A percentile compares a stretch with the other conserved stretches of the same genome.
Evolutionary conservation across 92 coral and sea anemone genomes (phyloP).

Genomic region (Porites rus): DNA sequence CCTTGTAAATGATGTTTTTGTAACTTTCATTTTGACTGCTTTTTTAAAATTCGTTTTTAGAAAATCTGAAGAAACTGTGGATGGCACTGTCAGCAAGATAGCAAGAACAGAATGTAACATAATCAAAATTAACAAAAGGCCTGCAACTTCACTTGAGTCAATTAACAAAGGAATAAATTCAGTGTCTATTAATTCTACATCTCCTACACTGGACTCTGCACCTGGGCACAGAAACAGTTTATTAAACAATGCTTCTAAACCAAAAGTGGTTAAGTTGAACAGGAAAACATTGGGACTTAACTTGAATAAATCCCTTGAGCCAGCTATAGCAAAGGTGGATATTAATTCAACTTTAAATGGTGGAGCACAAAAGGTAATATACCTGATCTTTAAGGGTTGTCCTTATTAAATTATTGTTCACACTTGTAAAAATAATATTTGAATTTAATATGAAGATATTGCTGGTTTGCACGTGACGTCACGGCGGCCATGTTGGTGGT

Average conservation of each 20-base stretch:
- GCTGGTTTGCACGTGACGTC: too few relatives aligned
- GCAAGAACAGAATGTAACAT: constrained; percentile 18
- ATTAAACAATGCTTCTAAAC: constrained; percentile 6
- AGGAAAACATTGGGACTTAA: constrained; percentile 67
- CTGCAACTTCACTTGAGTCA: constrained; percentile 8
- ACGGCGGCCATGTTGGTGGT: too few relatives aligned
- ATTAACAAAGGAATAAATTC: constrained; percentile 14
- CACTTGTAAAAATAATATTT: too few relatives aligned
- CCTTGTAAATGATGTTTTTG: neutral
- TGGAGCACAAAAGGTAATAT: constrained; percentile 21
- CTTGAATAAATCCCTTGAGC: constrained; percentile 30
- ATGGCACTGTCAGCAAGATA: constrained; percentile 12
- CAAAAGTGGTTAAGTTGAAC: constrained; percentile 84
- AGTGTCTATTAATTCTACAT: constrained; percentile 24
- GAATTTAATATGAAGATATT: too few relatives aligned
- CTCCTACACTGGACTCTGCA: neutral
- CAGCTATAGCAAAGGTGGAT: neutral
- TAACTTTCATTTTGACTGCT: neutral
- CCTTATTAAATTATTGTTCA: neutral
- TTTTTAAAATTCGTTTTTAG: neutral
- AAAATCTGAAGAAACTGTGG: constrained; percentile 14
- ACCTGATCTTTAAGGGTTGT: neutral
- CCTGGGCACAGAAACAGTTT: neutral
- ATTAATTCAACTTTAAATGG: constrained; percentile 15
- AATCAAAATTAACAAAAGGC: constrained; percentile 12